These are phyloP conservation scores for Drosophila austrosaltans DNA, from an alignment of 2,888 invertebrate genomes.

Conservation along the genomic window DNA sequence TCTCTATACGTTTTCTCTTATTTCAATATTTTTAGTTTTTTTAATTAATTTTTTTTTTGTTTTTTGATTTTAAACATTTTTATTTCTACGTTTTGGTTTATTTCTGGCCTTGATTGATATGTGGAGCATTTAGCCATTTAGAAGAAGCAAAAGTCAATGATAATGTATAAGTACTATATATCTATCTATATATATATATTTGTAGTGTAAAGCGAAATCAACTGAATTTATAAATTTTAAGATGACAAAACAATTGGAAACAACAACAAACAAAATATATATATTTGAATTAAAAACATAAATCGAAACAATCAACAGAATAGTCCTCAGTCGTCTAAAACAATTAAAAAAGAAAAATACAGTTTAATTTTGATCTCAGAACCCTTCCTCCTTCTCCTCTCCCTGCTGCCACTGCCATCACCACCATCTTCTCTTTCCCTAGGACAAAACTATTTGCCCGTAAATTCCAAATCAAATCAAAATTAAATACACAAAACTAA, in stretches of 20 bases:
- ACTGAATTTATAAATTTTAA: conserved; percentile 80
- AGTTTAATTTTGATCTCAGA: conserved; percentile 81
- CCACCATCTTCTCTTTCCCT: no score
- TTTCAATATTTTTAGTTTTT: conserved; percentile 44
- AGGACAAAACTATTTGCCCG: conserved; percentile 66
- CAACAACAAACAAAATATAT: conserved; percentile 30
- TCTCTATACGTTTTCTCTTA: conserved; percentile 29
- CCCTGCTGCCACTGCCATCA: neutral
- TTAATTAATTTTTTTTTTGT: conserved; percentile 36
- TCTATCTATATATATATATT: conserved; percentile 33
- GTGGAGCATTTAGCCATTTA: conserved; percentile 48
- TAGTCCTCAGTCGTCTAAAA: conserved; percentile 36
- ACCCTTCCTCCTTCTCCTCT: conserved; percentile 21
- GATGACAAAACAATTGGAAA: conserved; percentile 43
- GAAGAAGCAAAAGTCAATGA: conserved; percentile 58
- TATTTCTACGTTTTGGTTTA: conserved; percentile 27
- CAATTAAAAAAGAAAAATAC: conserved; percentile 39
- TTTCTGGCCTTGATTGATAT: neutral
- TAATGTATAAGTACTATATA: conserved; percentile 37
- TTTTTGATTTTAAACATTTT: conserved; percentile 33
- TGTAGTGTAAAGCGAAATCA: conserved; percentile 61
- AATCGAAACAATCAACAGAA: conserved; percentile 24
- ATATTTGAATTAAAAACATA: conserved; percentile 54
- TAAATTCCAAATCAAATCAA: conserved; percentile 69
- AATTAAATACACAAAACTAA: conserved; percentile 63